These are phyloP conservation scores for Corydoras sp. DNA, from an alignment of 2,113 vertebrate genomes.

Conservation along the genomic window DNA sequence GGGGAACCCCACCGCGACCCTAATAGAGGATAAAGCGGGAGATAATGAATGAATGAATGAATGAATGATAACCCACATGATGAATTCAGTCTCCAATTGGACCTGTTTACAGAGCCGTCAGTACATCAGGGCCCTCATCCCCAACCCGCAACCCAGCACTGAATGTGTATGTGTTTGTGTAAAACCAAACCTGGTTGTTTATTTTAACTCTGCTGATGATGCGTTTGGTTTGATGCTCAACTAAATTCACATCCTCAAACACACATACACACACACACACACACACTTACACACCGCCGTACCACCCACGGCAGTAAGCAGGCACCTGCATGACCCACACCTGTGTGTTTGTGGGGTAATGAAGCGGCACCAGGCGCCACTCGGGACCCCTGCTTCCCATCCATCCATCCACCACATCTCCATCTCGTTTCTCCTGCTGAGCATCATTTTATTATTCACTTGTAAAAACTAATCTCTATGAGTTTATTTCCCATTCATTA, in stretches of 20 bases:
- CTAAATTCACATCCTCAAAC: conserved; percentile 11
- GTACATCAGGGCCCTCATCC: no score
- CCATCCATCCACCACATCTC: not conserved
- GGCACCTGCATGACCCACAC: conserved; percentile 61
- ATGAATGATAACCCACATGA: no score
- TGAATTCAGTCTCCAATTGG: no score
- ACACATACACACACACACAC: conserved; percentile 8
- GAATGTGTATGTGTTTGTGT: conserved; percentile 1
- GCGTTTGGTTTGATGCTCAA: conserved; percentile 18
- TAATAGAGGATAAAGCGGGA: no score
- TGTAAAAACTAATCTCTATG: no score
- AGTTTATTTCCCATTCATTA: no score
- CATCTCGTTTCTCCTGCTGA: not conserved
- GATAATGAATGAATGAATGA: no score
- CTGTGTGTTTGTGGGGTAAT: conserved; percentile 55
- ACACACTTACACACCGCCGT: conserved; percentile 15
- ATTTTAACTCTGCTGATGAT: conserved; percentile 20
- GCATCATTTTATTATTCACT: not conserved
- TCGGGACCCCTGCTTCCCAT: conserved; percentile 19
- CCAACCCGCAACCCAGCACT: no score
- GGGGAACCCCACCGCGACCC: no score
- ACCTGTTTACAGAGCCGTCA: no score
- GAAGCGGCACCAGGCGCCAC: conserved; percentile 62
- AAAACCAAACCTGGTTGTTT: conserved; percentile 15
- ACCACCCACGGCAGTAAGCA: conserved; percentile 56